phyloP scores from a whole-genome alignment of 2,113 vertebrate species.

The Penelope pileata region DNA sequence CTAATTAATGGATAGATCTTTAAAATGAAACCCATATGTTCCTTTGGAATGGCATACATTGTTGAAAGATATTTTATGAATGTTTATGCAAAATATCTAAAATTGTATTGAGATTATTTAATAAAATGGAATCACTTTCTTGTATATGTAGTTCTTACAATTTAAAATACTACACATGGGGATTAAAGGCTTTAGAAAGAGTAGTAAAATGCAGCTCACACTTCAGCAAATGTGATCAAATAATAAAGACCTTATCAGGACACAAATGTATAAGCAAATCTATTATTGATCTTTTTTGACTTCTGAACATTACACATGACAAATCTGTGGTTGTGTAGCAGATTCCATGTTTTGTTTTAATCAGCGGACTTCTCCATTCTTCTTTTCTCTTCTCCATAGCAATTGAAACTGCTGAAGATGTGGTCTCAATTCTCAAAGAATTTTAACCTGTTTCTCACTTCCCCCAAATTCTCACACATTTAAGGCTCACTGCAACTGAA shows the following conservation, averaged over 20 bases:
- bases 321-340: neutral
- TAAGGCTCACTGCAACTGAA: neutral
- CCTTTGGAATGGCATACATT: neutral
- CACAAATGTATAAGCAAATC: neutral
- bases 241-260: neutral
- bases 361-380: neutral
- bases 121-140: neutral
- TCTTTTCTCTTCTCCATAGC: neutral
- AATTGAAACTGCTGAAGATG: neutral
- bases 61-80: neutral
- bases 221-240: neutral
- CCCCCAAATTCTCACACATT: neutral
- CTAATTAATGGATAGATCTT: neutral
- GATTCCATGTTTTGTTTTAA: neutral
- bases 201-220: neutral
- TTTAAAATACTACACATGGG: neutral
- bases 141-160: neutral
- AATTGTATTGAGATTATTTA: neutral
- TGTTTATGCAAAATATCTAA: neutral
- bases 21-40: neutral
- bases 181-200: neutral
- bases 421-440: neutral
- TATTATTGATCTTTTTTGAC: neutral
- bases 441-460: conserved; percentile 31
- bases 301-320: neutral